These are phyloP conservation scores for Dendroctonus ponderosae DNA, from an alignment of 1,140 invertebrate species.

Conservation along the genomic window DNA sequence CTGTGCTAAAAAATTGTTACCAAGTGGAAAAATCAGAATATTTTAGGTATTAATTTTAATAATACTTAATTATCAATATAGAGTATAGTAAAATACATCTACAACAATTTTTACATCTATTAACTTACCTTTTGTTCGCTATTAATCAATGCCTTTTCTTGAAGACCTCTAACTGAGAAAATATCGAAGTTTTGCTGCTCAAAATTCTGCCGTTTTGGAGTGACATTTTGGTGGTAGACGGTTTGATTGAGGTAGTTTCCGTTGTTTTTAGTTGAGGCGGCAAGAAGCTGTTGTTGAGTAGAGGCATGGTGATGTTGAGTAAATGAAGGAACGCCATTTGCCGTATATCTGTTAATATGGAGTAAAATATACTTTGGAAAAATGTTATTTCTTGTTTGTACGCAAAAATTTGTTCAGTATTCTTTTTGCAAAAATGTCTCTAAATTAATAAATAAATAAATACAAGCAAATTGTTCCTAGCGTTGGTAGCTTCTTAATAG, in stretches of 20 bases:
- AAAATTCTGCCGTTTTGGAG: slow-evolving; percentile 43
- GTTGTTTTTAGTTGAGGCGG: slow-evolving; percentile 42
- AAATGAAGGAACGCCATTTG: slow-evolving; percentile 49
- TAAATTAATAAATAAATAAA: neutral
- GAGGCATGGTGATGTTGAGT: slow-evolving; percentile 49
- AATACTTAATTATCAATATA: too few relatives aligned
- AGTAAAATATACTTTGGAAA: neutral
- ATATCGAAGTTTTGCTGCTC: slow-evolving; percentile 45
- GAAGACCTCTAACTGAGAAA: neutral
- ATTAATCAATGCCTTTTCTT: slow-evolving; percentile 1
- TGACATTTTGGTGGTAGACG: slow-evolving; percentile 35
- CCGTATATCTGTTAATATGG: slow-evolving; percentile 44
- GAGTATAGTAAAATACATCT: too few relatives aligned
- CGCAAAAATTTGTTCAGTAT: neutral
- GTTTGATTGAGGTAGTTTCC: slow-evolving; percentile 41
- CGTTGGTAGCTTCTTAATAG: too few relatives aligned
- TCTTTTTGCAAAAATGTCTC: slow-evolving; percentile 1
- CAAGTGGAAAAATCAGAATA: too few relatives aligned
- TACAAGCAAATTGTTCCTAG: too few relatives aligned
- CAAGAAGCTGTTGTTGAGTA: slow-evolving; percentile 45
- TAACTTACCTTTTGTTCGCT: slow-evolving; percentile 13
- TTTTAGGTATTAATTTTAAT: too few relatives aligned
- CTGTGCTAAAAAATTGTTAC: too few relatives aligned
- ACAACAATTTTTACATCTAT: too few relatives aligned
- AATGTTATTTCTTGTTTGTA: neutral